phyloP scores from a whole-genome alignment of 2,113 vertebrate genomes.

The Chrysochloris asiatica region DNA sequence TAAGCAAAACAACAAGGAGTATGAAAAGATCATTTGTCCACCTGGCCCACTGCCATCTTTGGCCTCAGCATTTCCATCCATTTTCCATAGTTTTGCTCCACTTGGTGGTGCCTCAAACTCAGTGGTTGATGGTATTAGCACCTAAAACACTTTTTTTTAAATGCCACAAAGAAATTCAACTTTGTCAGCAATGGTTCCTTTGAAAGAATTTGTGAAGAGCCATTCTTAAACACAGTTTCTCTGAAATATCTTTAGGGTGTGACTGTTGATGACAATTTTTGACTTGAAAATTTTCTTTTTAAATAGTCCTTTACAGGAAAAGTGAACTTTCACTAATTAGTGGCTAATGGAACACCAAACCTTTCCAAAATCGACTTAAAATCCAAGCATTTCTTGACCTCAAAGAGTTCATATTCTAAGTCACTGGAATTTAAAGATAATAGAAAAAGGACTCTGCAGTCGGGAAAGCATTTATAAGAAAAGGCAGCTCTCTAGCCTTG shows the following conservation, averaged over 20 bases:
- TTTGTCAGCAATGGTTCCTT: slow-evolving; percentile 10
- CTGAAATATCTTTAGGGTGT: neutral
- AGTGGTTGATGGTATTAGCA: neutral
- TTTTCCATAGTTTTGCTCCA: neutral
- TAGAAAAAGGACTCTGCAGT: neutral
- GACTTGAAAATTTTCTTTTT: neutral
- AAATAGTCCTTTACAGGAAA: neutral
- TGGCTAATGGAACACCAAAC: neutral
- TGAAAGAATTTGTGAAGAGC: neutral
- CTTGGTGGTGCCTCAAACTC: neutral
- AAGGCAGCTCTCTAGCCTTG: neutral
- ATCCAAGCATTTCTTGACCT: slow-evolving; percentile 3
- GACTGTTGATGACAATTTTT: neutral
- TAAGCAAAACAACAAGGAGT: neutral
- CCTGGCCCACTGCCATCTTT: accelerated
- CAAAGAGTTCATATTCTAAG: neutral
- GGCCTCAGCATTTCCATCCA: neutral
- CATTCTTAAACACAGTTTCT: slow-evolving; percentile 34
- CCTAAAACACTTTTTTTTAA: neutral
- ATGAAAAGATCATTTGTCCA: neutral
- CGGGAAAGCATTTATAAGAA: slow-evolving; percentile 10
- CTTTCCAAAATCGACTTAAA: neutral
- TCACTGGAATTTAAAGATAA: neutral
- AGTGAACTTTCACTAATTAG: neutral
- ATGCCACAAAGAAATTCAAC: slow-evolving; percentile 24